These are phyloP conservation scores for Dunckerocampus dactyliophorus DNA, from an alignment of 2,113 vertebrate species.

Conservation along the genomic window DNA sequence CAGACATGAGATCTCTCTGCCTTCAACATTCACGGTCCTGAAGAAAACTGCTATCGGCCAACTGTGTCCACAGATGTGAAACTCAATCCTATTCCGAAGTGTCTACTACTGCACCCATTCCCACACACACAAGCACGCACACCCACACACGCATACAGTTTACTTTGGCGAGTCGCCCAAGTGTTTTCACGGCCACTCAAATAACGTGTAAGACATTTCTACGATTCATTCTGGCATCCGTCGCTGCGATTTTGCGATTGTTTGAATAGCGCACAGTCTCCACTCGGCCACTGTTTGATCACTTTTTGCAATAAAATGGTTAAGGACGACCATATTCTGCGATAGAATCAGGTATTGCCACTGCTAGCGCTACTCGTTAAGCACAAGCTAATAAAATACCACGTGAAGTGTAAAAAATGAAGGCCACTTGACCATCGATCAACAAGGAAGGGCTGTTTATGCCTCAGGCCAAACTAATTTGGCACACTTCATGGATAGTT, in stretches of 20 bases:
- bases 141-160: background rate
- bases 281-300: background rate
- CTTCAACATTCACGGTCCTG: conserved; percentile 9
- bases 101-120: background rate
- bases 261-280: background rate
- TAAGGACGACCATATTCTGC: too few relatives aligned
- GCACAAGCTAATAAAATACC: background rate
- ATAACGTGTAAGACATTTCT: conserved; percentile 11
- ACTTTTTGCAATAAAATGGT: background rate
- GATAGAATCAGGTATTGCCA: background rate
- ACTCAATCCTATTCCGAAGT: background rate
- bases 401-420: background rate
- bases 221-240: background rate
- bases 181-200: conserved; percentile 7
- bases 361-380: background rate
- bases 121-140: background rate
- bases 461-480: background rate
- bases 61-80: conserved; percentile 4
- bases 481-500: background rate
- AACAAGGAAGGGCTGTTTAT: too few relatives aligned
- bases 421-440: background rate
- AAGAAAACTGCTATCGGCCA: conserved; percentile 3
- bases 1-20: conserved; percentile 13
- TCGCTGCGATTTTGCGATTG: background rate
- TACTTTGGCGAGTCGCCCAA: conserved; percentile 5